phyloP scores from a whole-genome alignment of 1,140 invertebrate species.

The Aradophagus sp. region DNA sequence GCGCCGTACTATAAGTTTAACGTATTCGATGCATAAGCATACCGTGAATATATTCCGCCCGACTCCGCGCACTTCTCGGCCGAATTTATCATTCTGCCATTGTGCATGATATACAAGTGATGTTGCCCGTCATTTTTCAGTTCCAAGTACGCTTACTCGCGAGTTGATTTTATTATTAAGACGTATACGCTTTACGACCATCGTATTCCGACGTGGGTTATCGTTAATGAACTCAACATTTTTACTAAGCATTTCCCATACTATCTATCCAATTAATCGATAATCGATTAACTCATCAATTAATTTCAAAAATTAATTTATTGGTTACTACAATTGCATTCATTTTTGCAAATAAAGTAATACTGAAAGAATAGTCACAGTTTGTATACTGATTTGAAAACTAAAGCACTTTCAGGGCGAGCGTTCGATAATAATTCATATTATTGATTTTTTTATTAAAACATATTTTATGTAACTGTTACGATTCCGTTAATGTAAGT shows the following conservation, averaged over 20 bases:
- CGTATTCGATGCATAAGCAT: conserved; percentile 47
- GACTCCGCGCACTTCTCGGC: conserved; percentile 18
- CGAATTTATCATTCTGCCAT: conserved; percentile 46
- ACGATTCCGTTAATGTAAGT: conserved; percentile 18
- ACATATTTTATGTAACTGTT: neutral
- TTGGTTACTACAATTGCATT: too few relatives aligned
- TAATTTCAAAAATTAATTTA: too few relatives aligned
- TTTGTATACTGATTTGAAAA: too few relatives aligned
- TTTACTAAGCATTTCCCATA: too few relatives aligned
- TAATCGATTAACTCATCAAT: too few relatives aligned
- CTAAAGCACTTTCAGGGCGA: too few relatives aligned
- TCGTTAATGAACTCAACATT: too few relatives aligned
- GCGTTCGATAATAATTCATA: too few relatives aligned
- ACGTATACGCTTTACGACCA: conserved; percentile 7
- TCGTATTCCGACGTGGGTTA: neutral
- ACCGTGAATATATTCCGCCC: conserved; percentile 36
- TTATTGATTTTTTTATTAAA: too few relatives aligned
- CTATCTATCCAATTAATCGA: too few relatives aligned
- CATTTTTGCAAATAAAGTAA: too few relatives aligned
- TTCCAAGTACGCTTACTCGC: conserved; percentile 1
- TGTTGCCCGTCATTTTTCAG: conserved; percentile 31
- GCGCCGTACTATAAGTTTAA: conserved; percentile 47
- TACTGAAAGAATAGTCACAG: too few relatives aligned
- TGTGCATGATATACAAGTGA: conserved; percentile 44
- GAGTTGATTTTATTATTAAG: conserved; percentile 19